Evolutionary conservation across 2,888 invertebrate genomes (phyloP), one percentile per base, ranked within the genome.

Genomic region (Fragum sueziense): DNA sequence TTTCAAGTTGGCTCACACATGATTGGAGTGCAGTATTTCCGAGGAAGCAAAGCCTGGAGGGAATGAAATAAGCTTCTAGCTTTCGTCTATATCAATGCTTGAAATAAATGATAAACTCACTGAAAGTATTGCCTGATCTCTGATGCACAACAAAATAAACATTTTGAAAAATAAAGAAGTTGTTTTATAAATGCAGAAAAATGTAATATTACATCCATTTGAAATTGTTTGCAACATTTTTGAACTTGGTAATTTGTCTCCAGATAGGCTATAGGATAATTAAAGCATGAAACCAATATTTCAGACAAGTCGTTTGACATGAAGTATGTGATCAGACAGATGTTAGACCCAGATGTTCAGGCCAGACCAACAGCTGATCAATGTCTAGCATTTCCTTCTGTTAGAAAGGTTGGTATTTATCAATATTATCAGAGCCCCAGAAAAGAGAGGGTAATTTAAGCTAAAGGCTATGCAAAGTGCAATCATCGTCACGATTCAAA

Each of bases 291-390:
- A n/a, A n/a, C n/a, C n/a, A n/a, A 22, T 37, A 34, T 80, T 79
- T 22, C 86, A 92, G 93, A 88, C 51, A 87, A 95, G 68, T 95
- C 95, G 20, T 84, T 90, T 59, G 95, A 95, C 52, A 89, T 95
- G 62, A 93, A 94, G 87, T 87, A 93, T 72, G 92, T 95, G 1
- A 94, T 95, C 59, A 93, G 92, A 76, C 90, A 91, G 82, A 95
- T 95, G 95, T 94, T 95, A 93, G 92, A 93, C 52, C 94, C 94
- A 1, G 94, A 95, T 87, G 94, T 94, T 6, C 85, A 84, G 20
- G 89, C 91, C 73, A 91, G 95, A 80, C 95, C 95, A 4, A 94
- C 94, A 29, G 94, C 94, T 1, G 93, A 94, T 69, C 92, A 95
- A 73, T 90, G 95, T 17, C 89, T 95, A 4, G 88, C 92, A 11